Percentiles rank a stretch among this genome's conserved stretches.
Conservation (phyloP, 2,113 vertebrate species). For the Aptenodytes patagonicus region DNA sequence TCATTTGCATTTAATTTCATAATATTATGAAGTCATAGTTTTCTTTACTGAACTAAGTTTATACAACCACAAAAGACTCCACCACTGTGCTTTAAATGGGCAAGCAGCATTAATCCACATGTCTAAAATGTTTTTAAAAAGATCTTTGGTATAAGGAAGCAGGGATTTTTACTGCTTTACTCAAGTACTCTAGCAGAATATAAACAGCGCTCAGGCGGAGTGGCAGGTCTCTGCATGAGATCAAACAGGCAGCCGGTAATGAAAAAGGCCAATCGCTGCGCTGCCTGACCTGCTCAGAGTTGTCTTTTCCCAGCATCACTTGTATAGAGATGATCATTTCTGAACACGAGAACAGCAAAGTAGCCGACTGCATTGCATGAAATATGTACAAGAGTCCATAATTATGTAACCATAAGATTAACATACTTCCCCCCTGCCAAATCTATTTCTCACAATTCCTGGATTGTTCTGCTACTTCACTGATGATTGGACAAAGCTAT, state of each 20-base stretch:
- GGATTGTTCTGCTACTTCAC: not conserved
- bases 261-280: not conserved
- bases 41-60: not conserved
- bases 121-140: not conserved
- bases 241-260: not conserved
- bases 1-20: not conserved
- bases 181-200: not conserved
- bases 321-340: not conserved
- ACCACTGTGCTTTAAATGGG: not conserved
- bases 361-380: not conserved
- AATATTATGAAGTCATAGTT: not conserved
- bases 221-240: not conserved
- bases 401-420: not conserved
- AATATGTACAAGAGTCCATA: not conserved
- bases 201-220: not conserved
- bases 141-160: not conserved
- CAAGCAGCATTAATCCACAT: not conserved
- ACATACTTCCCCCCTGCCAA: too few species aligned
- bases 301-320: not conserved
- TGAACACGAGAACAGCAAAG: not conserved
- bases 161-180: not conserved
- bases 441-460: not conserved
- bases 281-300: not conserved
- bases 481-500: not conserved
- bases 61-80: not conserved